A percentile compares a stretch with the other conserved stretches of the same genome.
phyloP scores from a whole-genome alignment of 1,140 invertebrate genomes.

The Plodia interpunctella region DNA sequence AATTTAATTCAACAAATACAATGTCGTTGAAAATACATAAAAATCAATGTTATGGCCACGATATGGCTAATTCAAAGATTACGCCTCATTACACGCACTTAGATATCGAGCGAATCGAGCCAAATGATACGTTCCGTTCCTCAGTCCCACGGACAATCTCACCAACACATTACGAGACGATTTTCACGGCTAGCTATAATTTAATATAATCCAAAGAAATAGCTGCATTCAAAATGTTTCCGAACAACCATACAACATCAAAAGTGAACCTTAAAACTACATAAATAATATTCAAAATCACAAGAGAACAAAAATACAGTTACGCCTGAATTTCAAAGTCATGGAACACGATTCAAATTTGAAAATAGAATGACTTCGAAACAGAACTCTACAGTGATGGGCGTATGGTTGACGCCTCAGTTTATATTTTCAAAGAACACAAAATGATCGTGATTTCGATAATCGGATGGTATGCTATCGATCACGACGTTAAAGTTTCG shows the following conservation, averaged over 20 bases:
- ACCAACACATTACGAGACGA: slow-evolving; percentile 71
- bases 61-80: slow-evolving; percentile 68
- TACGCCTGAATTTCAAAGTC: slow-evolving; percentile 21
- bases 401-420: slow-evolving; percentile 16
- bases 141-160: slow-evolving; percentile 65
- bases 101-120: slow-evolving; percentile 45
- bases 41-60: slow-evolving; percentile 57
- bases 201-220: slow-evolving; percentile 77
- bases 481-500: slow-evolving; percentile 71
- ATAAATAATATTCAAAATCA: slow-evolving; percentile 15
- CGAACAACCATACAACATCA: slow-evolving; percentile 27
- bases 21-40: slow-evolving; percentile 16
- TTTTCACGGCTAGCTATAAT: slow-evolving; percentile 75
- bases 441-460: slow-evolving; percentile 71
- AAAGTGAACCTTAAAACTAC: slow-evolving; percentile 24
- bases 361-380: slow-evolving; percentile 22
- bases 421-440: slow-evolving; percentile 21
- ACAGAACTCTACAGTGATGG: slow-evolving; percentile 28
- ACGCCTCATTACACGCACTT: slow-evolving; percentile 57
- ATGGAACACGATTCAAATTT: slow-evolving; percentile 29
- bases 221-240: slow-evolving; percentile 55
- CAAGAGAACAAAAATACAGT: slow-evolving; percentile 18
- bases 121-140: slow-evolving; percentile 60
- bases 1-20: slow-evolving; percentile 40
- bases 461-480: slow-evolving; percentile 66